Evolutionary conservation across 92 coral and sea anemone genomes (phyloP).

Genomic region (Galaxea fascicularis): DNA sequence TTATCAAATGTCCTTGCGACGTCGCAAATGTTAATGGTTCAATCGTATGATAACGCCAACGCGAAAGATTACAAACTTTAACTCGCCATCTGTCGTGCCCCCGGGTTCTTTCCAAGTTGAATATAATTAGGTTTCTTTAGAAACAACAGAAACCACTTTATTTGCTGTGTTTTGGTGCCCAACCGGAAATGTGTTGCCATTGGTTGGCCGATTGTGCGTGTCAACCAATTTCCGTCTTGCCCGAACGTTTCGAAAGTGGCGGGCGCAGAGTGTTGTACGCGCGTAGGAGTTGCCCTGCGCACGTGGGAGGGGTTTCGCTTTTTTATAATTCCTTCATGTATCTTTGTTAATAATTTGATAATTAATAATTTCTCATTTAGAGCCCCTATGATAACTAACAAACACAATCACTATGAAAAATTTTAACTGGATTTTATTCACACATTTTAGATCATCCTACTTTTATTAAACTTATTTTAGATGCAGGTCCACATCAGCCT

Average conservation of each 20-base stretch:
- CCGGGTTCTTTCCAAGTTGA: conserved; percentile 45
- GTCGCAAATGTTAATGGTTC: background rate
- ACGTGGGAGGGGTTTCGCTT: background rate
- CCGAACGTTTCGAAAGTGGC: background rate
- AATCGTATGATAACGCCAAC: background rate
- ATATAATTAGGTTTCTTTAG: conserved; percentile 39
- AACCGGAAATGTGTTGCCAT: conserved; percentile 41
- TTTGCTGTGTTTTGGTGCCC: conserved; percentile 13
- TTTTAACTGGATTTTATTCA: too few species aligned
- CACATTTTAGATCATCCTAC: too few species aligned
- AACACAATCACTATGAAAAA: too few species aligned
- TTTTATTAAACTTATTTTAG: too few species aligned
- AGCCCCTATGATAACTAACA: too few species aligned
- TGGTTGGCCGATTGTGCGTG: conserved; percentile 19
- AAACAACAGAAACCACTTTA: conserved; percentile 28
- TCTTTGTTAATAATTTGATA: too few species aligned
- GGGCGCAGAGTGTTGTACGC: background rate
- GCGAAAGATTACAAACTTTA: conserved; percentile 3
- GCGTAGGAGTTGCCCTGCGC: background rate
- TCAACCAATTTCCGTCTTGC: background rate
- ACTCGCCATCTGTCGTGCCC: conserved; percentile 39
- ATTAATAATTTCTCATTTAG: too few species aligned
- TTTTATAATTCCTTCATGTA: background rate
- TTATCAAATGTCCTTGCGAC: background rate
- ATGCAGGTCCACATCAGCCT: too few species aligned